These are phyloP conservation scores for Calidris pygmaea DNA, from an alignment of 2,113 vertebrate species.

Conservation along the genomic window DNA sequence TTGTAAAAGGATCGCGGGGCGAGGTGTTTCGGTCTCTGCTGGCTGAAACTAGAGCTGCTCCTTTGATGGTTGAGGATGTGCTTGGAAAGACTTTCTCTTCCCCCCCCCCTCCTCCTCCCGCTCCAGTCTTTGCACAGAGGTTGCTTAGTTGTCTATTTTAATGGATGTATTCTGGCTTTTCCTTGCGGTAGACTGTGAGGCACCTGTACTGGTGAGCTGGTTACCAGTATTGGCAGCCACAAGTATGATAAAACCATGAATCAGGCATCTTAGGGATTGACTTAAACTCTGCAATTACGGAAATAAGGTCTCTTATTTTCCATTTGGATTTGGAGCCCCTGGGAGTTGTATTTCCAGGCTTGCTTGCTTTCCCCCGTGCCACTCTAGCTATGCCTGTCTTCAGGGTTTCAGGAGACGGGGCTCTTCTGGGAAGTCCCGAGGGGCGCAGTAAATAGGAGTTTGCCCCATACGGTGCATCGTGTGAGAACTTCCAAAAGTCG, in stretches of 20 bases:
- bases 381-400: fast-evolving
- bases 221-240: neutral
- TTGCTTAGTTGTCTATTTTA: neutral
- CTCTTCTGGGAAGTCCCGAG: neutral
- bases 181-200: neutral
- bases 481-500: slow-evolving; percentile 9
- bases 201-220: slow-evolving; percentile 7
- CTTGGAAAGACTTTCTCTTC: neutral
- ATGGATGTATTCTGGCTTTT: neutral
- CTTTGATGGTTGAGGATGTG: slow-evolving; percentile 33
- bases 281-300: neutral
- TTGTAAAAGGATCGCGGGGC: neutral
- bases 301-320: neutral
- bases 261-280: neutral
- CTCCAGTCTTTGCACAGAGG: neutral
- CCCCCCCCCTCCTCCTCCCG: fast-evolving
- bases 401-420: neutral
- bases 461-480: fast-evolving
- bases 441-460: neutral
- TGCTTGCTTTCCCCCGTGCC: neutral
- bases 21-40: slow-evolving; percentile 56
- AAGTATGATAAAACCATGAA: slow-evolving; percentile 15
- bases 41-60: slow-evolving; percentile 53
- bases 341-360: neutral
- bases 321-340: neutral